Base-by-base conservation (phyloP, 2,797 vertebrate genomes). In the Anas capensis region DNA sequence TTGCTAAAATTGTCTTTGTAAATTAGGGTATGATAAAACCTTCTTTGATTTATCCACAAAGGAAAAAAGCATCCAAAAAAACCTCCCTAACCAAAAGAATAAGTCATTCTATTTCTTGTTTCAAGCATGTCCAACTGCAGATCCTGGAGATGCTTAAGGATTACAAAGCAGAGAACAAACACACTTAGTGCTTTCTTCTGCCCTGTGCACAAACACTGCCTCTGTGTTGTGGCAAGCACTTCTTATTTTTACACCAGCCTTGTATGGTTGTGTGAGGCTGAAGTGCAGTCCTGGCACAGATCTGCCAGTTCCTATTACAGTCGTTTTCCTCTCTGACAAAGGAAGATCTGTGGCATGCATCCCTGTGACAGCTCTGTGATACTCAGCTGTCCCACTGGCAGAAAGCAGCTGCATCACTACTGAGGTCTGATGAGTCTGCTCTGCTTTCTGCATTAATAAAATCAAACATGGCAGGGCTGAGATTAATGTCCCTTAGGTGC, bases 241-340 rank as follows among this genome's bases (percentile, higher is more conserved):
- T 80, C 33, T 51, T 73, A 62, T 40, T 91, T 87, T 82, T 85
- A 40, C 60, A 73, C 48, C 51, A 73, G 64, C 21, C 29, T 85
- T 64, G 19, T 27, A 42, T 2, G 23, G 8, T 53, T 69, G 56
- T 70, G 31, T 64, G 89, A 81, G 72, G 27, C 23, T 64, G 2
- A 89, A 95, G 31, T 29, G 36, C 53, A 61, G 44, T 42, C 53
- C 80, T 94, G 84, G 75, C 95, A 91, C 68, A 82, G 78, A 93
- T 85, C 87, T 94, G 92, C 84, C 82, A 46, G 42, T 57, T 82
- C 71, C 89, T 84, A 60, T 92, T 85, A 85, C 3, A 8, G 56
- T 29, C 0, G 0, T 73, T 87, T 82, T 80, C 71, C n/a, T 76
- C 34, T 48, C 33, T 0, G 0, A 73, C 84, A 92, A 87, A 91